A percentile compares a stretch with the other conserved stretches of the same genome.
phyloP scores from a whole-genome alignment of 2,113 vertebrate genomes.

The Numenius arquata region DNA sequence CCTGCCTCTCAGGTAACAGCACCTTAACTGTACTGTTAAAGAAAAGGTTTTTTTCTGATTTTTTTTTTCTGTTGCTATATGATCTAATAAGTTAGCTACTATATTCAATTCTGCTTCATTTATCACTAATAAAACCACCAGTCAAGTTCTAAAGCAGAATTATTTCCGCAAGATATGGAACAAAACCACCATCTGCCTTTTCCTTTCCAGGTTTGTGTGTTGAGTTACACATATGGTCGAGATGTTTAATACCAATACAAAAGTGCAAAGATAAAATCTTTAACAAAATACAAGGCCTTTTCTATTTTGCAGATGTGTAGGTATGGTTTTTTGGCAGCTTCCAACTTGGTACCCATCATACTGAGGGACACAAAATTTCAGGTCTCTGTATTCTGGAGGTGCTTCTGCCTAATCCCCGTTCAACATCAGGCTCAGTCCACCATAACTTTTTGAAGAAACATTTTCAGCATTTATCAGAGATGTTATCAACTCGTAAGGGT shows the following conservation, averaged over 20 bases:
- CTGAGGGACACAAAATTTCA: neutral
- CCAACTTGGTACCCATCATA: neutral
- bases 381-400: neutral
- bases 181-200: neutral
- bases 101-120: neutral
- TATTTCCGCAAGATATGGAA: neutral
- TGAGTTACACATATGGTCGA: neutral
- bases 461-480: neutral
- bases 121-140: neutral
- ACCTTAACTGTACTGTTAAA: neutral
- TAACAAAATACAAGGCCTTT: neutral
- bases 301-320: neutral
- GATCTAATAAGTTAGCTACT: neutral
- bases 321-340: neutral
- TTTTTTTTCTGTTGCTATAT: neutral
- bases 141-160: neutral
- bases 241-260: neutral
- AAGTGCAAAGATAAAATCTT: neutral
- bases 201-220: neutral
- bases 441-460: neutral
- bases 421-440: neutral
- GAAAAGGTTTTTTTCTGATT: neutral
- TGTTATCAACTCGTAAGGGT: accelerated
- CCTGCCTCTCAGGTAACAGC: neutral
- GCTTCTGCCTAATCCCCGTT: neutral